Percentiles rank a stretch among this genome's conserved stretches.
phyloP scores from a whole-genome alignment of 2,797 vertebrate genomes.

The Pseudomugil gertrudae region DNA sequence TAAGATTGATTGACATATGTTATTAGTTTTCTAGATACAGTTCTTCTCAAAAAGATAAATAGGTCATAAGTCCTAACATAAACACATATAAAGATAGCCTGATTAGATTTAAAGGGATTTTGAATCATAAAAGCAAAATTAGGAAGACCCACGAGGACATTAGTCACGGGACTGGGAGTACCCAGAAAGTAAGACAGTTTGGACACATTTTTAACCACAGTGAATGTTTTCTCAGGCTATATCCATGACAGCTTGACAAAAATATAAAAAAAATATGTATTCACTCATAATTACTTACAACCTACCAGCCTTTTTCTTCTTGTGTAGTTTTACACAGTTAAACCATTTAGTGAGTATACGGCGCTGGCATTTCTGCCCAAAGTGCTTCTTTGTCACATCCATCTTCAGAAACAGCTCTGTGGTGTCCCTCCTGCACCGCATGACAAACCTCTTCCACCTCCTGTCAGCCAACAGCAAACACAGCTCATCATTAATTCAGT shows the following conservation, averaged over 20 bases:
- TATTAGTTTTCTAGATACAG: neutral
- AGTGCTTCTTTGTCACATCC: slow-evolving; percentile 53
- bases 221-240: slow-evolving; percentile 49
- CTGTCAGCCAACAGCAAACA: slow-evolving; percentile 65
- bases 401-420: slow-evolving; percentile 60
- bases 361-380: slow-evolving; percentile 40
- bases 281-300: slow-evolving; percentile 16
- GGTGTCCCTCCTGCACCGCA: slow-evolving; percentile 51
- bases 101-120: slow-evolving; percentile 10
- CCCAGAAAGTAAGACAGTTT: slow-evolving; percentile 18
- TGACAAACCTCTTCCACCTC: slow-evolving; percentile 72
- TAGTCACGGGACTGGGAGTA: slow-evolving; percentile 60
- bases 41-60: neutral
- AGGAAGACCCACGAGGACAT: slow-evolving; percentile 30
- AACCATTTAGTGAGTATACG: slow-evolving; percentile 63
- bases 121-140: slow-evolving; percentile 1
- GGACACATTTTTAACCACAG: slow-evolving; percentile 42
- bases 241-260: slow-evolving; percentile 10
- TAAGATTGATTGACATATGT: neutral
- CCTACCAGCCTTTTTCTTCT: slow-evolving; percentile 67
- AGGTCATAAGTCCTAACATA: neutral
- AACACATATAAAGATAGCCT: slow-evolving; percentile 1
- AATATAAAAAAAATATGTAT: slow-evolving; percentile 13
- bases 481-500: slow-evolving; percentile 76
- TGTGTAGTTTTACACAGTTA: slow-evolving; percentile 62